These are phyloP conservation scores for Kuschelorhynchus macadamiae DNA, from an alignment of 2,888 invertebrate genomes.

Conservation along the genomic window DNA sequence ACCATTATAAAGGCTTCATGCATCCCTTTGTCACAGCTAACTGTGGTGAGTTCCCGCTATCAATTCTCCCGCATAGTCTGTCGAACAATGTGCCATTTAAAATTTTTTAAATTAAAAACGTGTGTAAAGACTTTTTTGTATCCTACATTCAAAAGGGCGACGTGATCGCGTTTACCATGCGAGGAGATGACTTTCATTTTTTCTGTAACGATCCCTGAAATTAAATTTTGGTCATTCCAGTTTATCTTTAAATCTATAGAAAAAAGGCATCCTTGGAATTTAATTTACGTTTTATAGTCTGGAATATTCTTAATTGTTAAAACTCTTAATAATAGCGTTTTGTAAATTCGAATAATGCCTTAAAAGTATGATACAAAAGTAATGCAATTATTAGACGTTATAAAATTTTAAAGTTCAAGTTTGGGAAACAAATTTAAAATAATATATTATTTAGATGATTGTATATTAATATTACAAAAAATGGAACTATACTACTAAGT, in stretches of 20 bases:
- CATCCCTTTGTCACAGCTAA: conserved; percentile 29
- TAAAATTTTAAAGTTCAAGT: too few species aligned
- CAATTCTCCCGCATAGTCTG: conserved; percentile 43
- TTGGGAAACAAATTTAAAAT: too few species aligned
- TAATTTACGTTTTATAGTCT: background rate
- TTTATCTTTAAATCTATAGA: conserved; percentile 1
- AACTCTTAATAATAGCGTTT: too few species aligned
- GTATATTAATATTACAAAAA: too few species aligned
- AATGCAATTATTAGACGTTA: too few species aligned
- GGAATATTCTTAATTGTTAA: too few species aligned
- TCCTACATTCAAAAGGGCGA: conserved; percentile 13
- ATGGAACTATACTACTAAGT: too few species aligned
- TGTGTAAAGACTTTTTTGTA: conserved; percentile 32
- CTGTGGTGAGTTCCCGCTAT: conserved; percentile 31
- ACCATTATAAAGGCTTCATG: conserved; percentile 8
- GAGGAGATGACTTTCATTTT: conserved; percentile 34
- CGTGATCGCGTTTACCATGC: conserved; percentile 18
- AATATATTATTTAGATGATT: too few species aligned
- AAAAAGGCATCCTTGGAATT: background rate
- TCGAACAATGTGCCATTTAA: conserved; percentile 41
- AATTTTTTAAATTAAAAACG: conserved; percentile 45
- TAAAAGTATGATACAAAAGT: too few species aligned
- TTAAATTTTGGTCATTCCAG: conserved; percentile 9
- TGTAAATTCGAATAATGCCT: too few species aligned
- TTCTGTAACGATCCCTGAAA: conserved; percentile 9